Evolutionary conservation across 1,140 invertebrate species (phyloP), one percentile per base, ranked within the genome.

Genomic region (Bombus sibiricus): DNA sequence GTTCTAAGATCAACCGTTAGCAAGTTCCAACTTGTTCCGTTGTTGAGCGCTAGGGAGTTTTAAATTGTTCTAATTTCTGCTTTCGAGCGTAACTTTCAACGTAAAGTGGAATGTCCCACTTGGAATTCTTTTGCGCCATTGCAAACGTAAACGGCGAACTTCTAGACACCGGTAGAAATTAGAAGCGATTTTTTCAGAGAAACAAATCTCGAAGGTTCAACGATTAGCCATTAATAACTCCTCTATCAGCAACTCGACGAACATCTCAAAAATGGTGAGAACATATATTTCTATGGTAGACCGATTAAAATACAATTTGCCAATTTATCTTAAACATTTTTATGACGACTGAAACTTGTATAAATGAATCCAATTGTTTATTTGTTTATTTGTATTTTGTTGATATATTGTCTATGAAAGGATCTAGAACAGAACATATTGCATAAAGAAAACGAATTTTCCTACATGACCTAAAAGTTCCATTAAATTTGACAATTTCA

Each of bases 41-140:
- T 57, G 62, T 32, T 28, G 66, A 62, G 39, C 9, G 1, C 43
- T 12, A 12, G 28, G 6, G 57, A 81, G 22, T 75, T 43, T 43
- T 75, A 75, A 74, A 82, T 82, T 82, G 62, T 82, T 82, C 72
- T 82, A 47, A 41, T 75, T 39, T 75, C 47, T 43, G 34, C 71
- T 47, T 66, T 28, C 57, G 3, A 47, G 71, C 41, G 57, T 75
- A 82, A 75, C 71, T 82, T 74, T 34, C 28, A 66, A 64, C 71
- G 39, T 41, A 37, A 82, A 82, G 53, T 75, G 81, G 75, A 64
- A 39, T 37, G 57, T 32, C 28, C 3, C 81, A 15, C 28, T 57
- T 41, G 32, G 32, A 43, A 47, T 34, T 37, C 72, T 75, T 15
- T 18, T 13, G 53, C 57, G 32, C 22, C n/a, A 39, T 59, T 82